A percentile compares a stretch with the other conserved stretches of the same genome.
Conservation (phyloP, 2,888 invertebrate species). For the Drosophila recens region DNA sequence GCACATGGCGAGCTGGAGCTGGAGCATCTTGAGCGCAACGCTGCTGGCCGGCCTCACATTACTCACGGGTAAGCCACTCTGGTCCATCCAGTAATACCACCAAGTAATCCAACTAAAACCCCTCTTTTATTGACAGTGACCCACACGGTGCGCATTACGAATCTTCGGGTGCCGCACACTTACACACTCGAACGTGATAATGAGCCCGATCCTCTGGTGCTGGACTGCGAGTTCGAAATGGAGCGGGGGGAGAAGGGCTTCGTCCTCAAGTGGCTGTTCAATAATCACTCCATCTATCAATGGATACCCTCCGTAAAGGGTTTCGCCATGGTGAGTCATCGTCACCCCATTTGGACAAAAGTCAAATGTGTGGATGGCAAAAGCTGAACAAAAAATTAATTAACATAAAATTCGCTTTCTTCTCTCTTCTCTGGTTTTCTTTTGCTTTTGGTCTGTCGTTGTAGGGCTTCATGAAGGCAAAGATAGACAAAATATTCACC, state of each 20-base stretch:
- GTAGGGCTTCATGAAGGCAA: conserved; percentile 85
- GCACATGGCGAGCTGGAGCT: conserved; percentile 82
- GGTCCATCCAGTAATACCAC: background rate
- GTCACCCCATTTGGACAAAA: conserved; percentile 20
- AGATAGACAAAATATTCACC: conserved; percentile 84
- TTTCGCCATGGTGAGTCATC: conserved; percentile 84
- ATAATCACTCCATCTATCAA: conserved; percentile 85
- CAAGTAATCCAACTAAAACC: background rate
- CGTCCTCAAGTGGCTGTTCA: conserved; percentile 85
- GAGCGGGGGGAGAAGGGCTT: conserved; percentile 84
- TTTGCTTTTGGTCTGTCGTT: conserved; percentile 19
- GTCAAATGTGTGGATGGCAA: conserved; percentile 21
- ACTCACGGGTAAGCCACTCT: conserved; percentile 69
- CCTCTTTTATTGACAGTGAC: conserved; percentile 68
- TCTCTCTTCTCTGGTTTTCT: conserved; percentile 12
- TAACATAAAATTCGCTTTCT: conserved; percentile 70
- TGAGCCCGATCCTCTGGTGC: conserved; percentile 83
- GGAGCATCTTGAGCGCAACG: conserved; percentile 76
- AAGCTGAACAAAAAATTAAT: conserved; percentile 62
- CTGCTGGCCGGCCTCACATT: conserved; percentile 81
- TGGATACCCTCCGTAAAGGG: conserved; percentile 85
- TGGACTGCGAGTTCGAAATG: conserved; percentile 85
- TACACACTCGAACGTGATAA: conserved; percentile 84
- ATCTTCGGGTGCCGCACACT: conserved; percentile 85
- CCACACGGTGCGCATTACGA: conserved; percentile 84